Evolutionary conservation across 2,888 invertebrate genomes (phyloP).

Genomic region (Blomia tropicalis): DNA sequence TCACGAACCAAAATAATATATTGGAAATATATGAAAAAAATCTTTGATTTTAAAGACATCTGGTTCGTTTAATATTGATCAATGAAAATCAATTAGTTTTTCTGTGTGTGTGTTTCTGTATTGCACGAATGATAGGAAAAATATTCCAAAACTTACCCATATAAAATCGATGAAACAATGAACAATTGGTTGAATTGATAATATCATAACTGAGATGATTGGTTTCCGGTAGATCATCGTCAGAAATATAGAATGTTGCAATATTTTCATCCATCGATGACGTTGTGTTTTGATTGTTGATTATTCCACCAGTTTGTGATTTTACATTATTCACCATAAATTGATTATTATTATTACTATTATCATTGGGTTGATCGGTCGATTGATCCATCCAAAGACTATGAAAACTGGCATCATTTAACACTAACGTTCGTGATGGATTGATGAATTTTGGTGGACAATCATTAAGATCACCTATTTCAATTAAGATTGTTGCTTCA

Average conservation of each 20-base stretch:
- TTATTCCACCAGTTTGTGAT: not conserved
- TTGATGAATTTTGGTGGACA: conserved; percentile 8
- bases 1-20: too few relatives aligned
- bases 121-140: too few relatives aligned
- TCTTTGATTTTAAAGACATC: too few relatives aligned
- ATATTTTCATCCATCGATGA: conserved; percentile 9
- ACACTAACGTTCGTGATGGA: not conserved
- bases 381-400: not conserved
- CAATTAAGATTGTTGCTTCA: not conserved
- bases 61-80: too few relatives aligned
- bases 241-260: not conserved
- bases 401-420: conserved; percentile 2
- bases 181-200: conserved; percentile 8
- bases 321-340: not conserved
- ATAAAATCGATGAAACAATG: conserved; percentile 13
- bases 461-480: conserved; percentile 4
- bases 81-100: too few relatives aligned
- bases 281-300: not conserved
- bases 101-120: too few relatives aligned
- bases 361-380: not conserved
- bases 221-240: conserved; percentile 7
- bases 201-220: conserved; percentile 16
- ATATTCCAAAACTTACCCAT: conserved; percentile 16
- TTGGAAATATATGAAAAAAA: too few relatives aligned
- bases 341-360: not conserved